Evolutionary conservation across 2,113 vertebrate genomes (phyloP).

Genomic region (Heloderma charlesbogerti): DNA sequence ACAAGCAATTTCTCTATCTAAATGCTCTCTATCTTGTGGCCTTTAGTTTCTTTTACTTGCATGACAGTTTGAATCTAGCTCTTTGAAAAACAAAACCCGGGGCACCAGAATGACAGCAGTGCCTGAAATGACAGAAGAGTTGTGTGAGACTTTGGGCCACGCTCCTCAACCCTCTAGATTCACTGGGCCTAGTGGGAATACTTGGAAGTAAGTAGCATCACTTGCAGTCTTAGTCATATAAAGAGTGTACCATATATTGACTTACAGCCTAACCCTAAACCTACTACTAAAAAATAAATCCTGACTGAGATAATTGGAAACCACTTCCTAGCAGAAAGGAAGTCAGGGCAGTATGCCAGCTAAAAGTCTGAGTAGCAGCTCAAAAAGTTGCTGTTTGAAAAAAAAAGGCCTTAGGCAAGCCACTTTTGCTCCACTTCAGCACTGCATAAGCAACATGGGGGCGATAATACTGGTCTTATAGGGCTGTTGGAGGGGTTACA

Average conservation of each 20-base stretch:
- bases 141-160: neutral
- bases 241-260: neutral
- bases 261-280: neutral
- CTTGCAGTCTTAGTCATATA: neutral
- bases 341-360: neutral
- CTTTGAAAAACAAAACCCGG: constrained; percentile 9
- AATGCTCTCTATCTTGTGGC: neutral
- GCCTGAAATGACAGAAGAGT: neutral
- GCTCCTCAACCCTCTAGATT: neutral
- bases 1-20: neutral
- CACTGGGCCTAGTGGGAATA: neutral
- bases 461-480: neutral
- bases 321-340: neutral
- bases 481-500: neutral
- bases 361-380: neutral
- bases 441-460: neutral
- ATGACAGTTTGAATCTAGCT: neutral
- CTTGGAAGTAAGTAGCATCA: neutral
- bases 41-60: neutral
- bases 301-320: neutral
- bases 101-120: neutral
- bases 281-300: neutral
- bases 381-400: neutral
- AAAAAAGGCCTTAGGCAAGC: neutral
- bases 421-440: neutral